Evolutionary conservation across 2,797 vertebrate species (phyloP).

Genomic region (Columba guinea): DNA sequence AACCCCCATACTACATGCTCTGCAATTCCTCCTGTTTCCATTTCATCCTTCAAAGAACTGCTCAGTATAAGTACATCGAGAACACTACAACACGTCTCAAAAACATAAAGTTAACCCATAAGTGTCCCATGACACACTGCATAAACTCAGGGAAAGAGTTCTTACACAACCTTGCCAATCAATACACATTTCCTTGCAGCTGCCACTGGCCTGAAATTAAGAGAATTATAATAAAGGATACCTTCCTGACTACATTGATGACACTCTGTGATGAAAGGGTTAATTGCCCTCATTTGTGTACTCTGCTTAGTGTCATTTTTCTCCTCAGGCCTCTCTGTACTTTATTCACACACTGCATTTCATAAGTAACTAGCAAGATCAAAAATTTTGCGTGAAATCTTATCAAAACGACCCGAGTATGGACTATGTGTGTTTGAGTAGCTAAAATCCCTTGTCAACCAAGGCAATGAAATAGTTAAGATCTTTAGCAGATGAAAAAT

Average conservation of each 20-base stretch:
- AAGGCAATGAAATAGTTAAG: constrained; percentile 43
- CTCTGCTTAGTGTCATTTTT: not conserved
- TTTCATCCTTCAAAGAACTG: constrained; percentile 61
- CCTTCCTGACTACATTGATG: not conserved
- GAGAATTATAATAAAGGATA: not conserved
- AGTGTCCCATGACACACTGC: not conserved
- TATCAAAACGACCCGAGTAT: not conserved
- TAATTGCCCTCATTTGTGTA: not conserved
- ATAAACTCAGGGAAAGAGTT: not conserved
- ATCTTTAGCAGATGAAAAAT: not conserved
- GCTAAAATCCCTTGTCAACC: not conserved
- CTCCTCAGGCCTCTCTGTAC: not conserved
- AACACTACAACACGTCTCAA: constrained; percentile 49
- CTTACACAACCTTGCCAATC: not conserved
- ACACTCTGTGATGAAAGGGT: not conserved
- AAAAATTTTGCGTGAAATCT: not conserved
- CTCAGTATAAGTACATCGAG: constrained; percentile 57
- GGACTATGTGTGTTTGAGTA: not conserved
- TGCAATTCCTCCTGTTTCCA: constrained; percentile 49
- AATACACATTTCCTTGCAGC: not conserved
- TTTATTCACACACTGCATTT: not conserved
- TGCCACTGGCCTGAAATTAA: not conserved
- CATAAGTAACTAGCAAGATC: not conserved
- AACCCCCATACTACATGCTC: constrained; percentile 26
- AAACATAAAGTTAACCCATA: constrained; percentile 61